Evolutionary conservation across 2,888 invertebrate genomes (phyloP), one percentile per base, ranked within the genome.

Genomic region (Ischnus inquisitorius): DNA sequence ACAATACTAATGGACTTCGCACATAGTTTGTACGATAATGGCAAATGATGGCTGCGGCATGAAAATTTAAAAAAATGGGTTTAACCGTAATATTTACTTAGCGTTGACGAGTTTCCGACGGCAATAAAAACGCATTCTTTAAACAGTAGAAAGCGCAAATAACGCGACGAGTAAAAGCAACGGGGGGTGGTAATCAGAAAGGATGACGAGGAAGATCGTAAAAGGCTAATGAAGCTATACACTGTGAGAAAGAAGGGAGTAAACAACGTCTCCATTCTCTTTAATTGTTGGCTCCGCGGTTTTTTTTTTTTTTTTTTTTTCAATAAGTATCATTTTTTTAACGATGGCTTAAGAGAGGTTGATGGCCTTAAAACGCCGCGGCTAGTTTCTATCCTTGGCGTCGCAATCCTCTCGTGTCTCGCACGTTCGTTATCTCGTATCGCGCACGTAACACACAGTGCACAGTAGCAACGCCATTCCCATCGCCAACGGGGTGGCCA

Each of bases 241-340:
- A 39, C 64, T 16, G 48, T 69, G 65, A 78, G 81, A 84, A 84
- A 75, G 54, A 82, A 54, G 72, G 68, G 74, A 64, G 60, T 80
- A 74, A 76, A 62, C 57, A 57, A 3, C 14, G 57, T 25, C 57
- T 57, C 57, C 57, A 57, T 57, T 57, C 22, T 57, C 57, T 19
- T 19, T 57, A 57, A 57, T 57, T 57, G 57, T 57, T 57, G 57
- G 57, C 57, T 57, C 57, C 14, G 14, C 14, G 57, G 10, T 22
- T 28, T 1, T 22, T 57, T 57, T 39, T 64, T 62, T 62, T n/a
- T 57, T 54, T 19, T 54, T 57, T 60, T 28, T 62, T 6, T 16
- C 28, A 5, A 39, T 28, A 68, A 68, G 25, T 48, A 28, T 48
- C 67, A 12, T 14, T 25, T 12, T 16, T 68, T 68, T 68, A 5